These are phyloP conservation scores for Diachasmimorpha longicaudata DNA, from an alignment of 1,140 invertebrate genomes.

Conservation along the genomic window DNA sequence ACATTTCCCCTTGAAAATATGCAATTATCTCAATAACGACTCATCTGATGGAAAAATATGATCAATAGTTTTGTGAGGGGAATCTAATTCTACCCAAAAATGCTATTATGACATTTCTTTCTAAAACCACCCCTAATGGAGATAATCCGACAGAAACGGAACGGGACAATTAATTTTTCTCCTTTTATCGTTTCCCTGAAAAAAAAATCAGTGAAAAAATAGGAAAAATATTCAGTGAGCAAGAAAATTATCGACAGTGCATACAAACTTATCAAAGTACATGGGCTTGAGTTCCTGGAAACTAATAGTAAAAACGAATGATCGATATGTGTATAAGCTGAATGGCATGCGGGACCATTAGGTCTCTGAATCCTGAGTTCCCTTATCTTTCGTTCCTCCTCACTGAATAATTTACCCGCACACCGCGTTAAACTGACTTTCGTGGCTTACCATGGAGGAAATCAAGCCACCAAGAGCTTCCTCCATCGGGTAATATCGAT, in stretches of 20 bases:
- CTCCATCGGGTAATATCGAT: slow-evolving; percentile 1
- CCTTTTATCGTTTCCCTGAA: too few relatives aligned
- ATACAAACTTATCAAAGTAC: neutral
- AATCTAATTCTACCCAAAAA: neutral
- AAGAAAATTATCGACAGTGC: neutral
- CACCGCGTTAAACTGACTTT: neutral
- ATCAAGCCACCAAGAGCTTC: neutral
- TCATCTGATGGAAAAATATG: too few relatives aligned
- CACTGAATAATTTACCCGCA: slow-evolving; percentile 32
- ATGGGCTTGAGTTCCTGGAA: neutral
- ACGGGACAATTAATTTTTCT: too few relatives aligned
- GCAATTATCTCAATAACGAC: too few relatives aligned
- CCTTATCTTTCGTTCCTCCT: slow-evolving; percentile 36
- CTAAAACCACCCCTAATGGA: neutral
- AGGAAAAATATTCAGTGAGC: too few relatives aligned
- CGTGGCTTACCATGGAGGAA: slow-evolving; percentile 20
- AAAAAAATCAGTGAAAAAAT: too few relatives aligned
- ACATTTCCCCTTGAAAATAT: too few relatives aligned
- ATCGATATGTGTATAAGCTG: slow-evolving; percentile 24
- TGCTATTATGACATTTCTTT: too few relatives aligned
- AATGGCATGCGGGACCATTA: slow-evolving; percentile 40
- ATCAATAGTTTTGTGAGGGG: too few relatives aligned
- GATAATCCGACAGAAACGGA: too few relatives aligned
- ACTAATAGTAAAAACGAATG: neutral
- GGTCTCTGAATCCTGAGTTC: slow-evolving; percentile 22